A percentile compares a stretch with the other conserved stretches of the same genome.
Evolutionary conservation across 53 echinoderm and acorn worm genomes (phyloP).

Genomic region (Holothuria scabra): DNA sequence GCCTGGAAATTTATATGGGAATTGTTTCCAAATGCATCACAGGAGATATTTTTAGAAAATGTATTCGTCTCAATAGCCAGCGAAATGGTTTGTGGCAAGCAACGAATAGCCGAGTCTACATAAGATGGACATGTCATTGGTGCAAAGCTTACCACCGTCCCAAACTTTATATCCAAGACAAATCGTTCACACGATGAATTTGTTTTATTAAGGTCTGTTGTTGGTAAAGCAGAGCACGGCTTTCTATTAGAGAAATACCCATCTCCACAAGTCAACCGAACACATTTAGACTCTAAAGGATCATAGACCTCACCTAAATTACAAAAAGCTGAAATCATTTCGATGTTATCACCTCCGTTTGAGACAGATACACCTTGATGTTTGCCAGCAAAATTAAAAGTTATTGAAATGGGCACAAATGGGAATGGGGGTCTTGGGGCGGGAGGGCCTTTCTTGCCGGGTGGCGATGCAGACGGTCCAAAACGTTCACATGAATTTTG

Average conservation of each 20-base stretch:
- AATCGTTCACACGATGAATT: background rate
- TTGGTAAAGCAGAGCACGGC: background rate
- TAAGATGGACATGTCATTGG: background rate
- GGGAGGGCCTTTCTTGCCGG: too few species aligned
- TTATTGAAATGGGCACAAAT: constrained; percentile 17
- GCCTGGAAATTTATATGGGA: background rate
- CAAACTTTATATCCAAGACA: background rate
- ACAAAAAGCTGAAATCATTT: background rate
- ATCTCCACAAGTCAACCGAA: background rate
- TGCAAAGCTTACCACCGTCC: too few species aligned
- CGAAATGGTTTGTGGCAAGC: background rate
- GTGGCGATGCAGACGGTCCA: too few species aligned
- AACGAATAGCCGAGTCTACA: background rate
- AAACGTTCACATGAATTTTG: too few species aligned
- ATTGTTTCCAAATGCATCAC: background rate
- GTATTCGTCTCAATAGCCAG: background rate
- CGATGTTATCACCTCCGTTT: background rate
- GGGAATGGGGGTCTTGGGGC: too few species aligned
- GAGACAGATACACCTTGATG: background rate
- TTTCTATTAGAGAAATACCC: background rate
- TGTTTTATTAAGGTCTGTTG: background rate
- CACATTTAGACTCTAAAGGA: background rate
- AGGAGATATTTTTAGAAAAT: background rate
- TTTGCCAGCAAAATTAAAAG: background rate
- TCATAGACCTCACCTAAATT: background rate